A percentile compares a stretch with the other conserved stretches of the same genome.
Evolutionary conservation across 2,888 invertebrate species (phyloP).

Genomic region (Heterodera filipjevi): DNA sequence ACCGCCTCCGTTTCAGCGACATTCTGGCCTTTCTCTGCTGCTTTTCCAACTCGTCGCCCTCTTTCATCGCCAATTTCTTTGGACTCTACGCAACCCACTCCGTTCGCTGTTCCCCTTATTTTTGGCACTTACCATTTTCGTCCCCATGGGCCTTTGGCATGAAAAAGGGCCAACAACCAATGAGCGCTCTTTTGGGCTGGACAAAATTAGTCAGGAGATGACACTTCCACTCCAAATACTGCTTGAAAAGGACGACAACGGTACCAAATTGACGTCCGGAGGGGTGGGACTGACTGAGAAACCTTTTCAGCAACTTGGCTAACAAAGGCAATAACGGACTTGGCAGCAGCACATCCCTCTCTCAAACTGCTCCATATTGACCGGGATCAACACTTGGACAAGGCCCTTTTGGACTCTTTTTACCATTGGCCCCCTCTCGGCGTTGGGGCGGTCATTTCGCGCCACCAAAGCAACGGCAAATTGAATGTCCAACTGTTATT

Average conservation of each 20-base stretch:
- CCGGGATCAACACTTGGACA: conserved; percentile 2
- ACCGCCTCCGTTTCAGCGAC: neutral
- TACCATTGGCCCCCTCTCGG: conserved; percentile 39
- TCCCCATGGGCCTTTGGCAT: conserved; percentile 4
- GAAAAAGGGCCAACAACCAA: neutral
- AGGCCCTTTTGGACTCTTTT: conserved; percentile 4
- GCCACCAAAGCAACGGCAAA: conserved; percentile 22
- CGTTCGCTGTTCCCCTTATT: conserved; percentile 12
- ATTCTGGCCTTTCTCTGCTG: neutral
- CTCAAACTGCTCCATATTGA: neutral
- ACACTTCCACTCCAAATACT: neutral
- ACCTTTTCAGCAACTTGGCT: neutral
- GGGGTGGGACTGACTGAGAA: too few relatives aligned
- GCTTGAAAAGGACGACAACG: conserved; percentile 1
- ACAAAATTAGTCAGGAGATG: neutral
- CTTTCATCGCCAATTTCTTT: conserved; percentile 18
- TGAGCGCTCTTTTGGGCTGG: neutral
- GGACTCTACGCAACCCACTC: conserved; percentile 23
- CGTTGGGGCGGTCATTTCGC: conserved; percentile 34
- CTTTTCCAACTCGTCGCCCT: conserved; percentile 1
- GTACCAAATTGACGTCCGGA: too few relatives aligned
- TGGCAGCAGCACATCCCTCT: neutral
- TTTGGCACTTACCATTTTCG: conserved; percentile 5
- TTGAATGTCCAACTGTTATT: conserved; percentile 36
- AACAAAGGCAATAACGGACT: neutral